These are phyloP conservation scores for Rhagoletis pomonella DNA, from an alignment of 1,140 invertebrate species.

Conservation along the genomic window DNA sequence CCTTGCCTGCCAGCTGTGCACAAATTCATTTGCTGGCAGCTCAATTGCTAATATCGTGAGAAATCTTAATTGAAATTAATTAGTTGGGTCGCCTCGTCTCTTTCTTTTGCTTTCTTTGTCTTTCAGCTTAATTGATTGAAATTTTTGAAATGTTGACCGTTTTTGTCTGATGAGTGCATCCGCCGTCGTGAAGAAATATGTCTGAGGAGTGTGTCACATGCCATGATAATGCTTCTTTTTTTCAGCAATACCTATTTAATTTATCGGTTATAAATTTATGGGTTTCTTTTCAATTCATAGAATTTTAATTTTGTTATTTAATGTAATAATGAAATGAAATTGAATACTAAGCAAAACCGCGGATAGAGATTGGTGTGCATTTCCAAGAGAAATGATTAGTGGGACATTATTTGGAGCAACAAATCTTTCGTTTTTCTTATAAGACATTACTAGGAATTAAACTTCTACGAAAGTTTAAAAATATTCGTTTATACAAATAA, in stretches of 20 bases:
- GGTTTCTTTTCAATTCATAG: neutral
- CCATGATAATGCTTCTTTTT: neutral
- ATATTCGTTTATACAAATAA: too few species aligned
- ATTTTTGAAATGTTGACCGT: neutral
- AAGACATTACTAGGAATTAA: too few species aligned
- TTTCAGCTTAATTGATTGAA: constrained; percentile 20
- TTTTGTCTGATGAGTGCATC: constrained; percentile 5
- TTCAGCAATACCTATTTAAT: neutral
- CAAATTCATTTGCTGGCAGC: constrained; percentile 34
- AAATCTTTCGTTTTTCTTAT: too few species aligned
- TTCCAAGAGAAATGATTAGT: too few species aligned
- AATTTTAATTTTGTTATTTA: neutral
- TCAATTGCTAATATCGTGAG: constrained; percentile 4
- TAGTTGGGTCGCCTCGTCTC: neutral
- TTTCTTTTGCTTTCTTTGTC: neutral
- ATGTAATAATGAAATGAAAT: neutral
- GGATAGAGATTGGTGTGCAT: too few species aligned
- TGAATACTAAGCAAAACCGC: too few species aligned
- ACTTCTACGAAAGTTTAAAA: too few species aligned
- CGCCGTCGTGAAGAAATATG: neutral
- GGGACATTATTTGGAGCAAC: too few species aligned
- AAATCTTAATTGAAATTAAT: constrained; percentile 50
- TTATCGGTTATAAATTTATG: neutral
- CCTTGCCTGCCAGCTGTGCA: neutral
- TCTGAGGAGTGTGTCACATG: neutral